Percentiles rank a stretch among this genome's conserved stretches.
Evolutionary conservation across 2,113 vertebrate genomes (phyloP).

Genomic region (Trichechus manatus): DNA sequence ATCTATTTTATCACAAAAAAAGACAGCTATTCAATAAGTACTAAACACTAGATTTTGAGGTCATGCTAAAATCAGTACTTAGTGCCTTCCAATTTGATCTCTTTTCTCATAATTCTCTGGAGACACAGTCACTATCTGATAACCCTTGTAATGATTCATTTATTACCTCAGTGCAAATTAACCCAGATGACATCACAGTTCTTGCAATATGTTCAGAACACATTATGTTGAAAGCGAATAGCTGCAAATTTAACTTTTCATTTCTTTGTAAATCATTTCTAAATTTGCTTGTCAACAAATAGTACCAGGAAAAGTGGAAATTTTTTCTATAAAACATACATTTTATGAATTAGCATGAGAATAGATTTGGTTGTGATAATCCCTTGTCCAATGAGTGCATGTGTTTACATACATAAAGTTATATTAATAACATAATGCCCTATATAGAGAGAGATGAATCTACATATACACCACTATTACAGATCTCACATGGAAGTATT

Average conservation of each 20-base stretch:
- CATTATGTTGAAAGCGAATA: slow-evolving; percentile 20
- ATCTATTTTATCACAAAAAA: background rate
- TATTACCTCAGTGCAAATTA: slow-evolving; percentile 13
- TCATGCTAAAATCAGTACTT: background rate
- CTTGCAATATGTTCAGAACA: slow-evolving; percentile 43
- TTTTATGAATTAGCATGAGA: background rate
- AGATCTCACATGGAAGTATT: background rate
- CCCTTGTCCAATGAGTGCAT: background rate
- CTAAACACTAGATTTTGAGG: background rate
- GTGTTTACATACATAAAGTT: background rate
- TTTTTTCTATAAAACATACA: background rate
- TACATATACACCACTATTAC: background rate
- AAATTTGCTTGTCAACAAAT: background rate
- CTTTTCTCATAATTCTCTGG: slow-evolving; percentile 42
- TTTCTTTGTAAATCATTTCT: background rate
- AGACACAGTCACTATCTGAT: background rate
- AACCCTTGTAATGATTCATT: slow-evolving; percentile 52
- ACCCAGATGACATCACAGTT: background rate
- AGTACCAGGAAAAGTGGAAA: background rate
- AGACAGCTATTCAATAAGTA: background rate
- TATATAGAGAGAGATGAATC: background rate
- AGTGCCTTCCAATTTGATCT: slow-evolving; percentile 1
- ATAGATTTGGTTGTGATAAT: background rate
- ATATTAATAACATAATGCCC: background rate
- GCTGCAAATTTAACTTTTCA: slow-evolving; percentile 20